phyloP scores from a whole-genome alignment of 2,888 invertebrate genomes.

The Cephus rjabovi region DNA sequence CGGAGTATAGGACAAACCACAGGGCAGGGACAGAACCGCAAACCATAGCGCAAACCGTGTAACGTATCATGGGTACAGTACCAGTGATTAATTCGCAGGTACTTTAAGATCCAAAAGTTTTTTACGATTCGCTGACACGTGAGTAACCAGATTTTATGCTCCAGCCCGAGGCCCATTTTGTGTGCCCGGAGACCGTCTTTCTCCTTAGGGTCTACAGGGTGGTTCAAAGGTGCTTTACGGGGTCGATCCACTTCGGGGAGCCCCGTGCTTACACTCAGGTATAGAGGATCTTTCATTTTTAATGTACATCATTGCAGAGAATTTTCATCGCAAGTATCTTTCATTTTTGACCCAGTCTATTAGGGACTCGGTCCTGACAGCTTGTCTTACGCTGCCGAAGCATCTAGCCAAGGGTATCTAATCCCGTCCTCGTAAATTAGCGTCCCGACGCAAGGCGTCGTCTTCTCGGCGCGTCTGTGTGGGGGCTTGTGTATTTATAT shows the following conservation, averaged over 20 bases:
- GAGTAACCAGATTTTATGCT: not conserved
- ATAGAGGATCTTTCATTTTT: no score
- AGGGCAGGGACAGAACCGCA: not conserved
- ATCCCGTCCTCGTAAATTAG: not conserved
- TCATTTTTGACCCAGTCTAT: not conserved
- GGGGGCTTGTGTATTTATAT: not conserved
- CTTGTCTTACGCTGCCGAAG: not conserved
- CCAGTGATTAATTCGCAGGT: not conserved
- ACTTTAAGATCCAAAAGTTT: not conserved
- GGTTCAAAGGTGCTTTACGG: not conserved
- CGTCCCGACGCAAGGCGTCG: not conserved
- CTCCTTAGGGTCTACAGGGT: not conserved
- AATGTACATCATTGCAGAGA: no score
- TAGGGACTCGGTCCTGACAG: not conserved
- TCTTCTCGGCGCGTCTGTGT: not conserved
- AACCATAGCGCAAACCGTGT: not conserved
- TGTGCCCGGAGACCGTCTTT: not conserved
- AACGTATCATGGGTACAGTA: not conserved
- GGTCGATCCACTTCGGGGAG: not conserved
- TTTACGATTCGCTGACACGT: not conserved
- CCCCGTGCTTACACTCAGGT: no score
- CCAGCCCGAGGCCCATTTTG: not conserved
- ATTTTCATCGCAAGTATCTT: not conserved
- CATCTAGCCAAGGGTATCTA: not conserved
- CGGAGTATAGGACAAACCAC: not conserved